These are phyloP conservation scores for Drosophila neoperkinsi DNA, from an alignment of 2,888 invertebrate genomes.

Conservation along the genomic window DNA sequence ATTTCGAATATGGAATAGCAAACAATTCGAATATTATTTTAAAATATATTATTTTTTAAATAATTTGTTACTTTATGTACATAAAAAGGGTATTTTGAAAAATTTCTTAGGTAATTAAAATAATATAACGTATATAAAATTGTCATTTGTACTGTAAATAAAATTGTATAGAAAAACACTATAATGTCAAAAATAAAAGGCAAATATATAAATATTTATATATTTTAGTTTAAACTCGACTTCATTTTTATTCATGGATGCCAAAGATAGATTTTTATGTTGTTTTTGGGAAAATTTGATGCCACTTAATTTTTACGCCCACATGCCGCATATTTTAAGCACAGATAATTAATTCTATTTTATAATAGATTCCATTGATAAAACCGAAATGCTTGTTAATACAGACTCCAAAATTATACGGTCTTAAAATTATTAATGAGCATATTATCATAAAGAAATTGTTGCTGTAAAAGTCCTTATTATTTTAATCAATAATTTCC, in stretches of 20 bases:
- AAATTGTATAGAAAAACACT: too few relatives aligned
- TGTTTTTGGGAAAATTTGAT: background rate
- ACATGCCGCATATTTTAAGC: constrained; percentile 2
- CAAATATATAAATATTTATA: constrained; percentile 14
- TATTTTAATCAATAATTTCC: background rate
- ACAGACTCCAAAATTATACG: background rate
- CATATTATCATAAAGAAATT: background rate
- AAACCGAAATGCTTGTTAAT: constrained; percentile 3
- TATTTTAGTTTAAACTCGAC: background rate
- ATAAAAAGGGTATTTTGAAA: background rate
- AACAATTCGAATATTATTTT: background rate
- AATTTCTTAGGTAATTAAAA: background rate
- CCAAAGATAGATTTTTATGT: background rate
- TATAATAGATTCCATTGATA: constrained; percentile 6
- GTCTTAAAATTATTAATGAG: background rate
- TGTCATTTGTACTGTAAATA: background rate
- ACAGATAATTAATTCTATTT: background rate
- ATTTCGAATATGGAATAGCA: background rate
- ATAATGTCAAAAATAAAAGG: background rate
- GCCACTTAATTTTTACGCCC: constrained; percentile 4
- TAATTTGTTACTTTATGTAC: background rate
- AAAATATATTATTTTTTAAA: background rate
- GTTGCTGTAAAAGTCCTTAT: background rate
- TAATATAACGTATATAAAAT: background rate
- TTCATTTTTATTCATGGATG: constrained; percentile 10